These are phyloP conservation scores for Pseudocheirus occidentalis DNA, from an alignment of 2,797 vertebrate species.

Conservation along the genomic window DNA sequence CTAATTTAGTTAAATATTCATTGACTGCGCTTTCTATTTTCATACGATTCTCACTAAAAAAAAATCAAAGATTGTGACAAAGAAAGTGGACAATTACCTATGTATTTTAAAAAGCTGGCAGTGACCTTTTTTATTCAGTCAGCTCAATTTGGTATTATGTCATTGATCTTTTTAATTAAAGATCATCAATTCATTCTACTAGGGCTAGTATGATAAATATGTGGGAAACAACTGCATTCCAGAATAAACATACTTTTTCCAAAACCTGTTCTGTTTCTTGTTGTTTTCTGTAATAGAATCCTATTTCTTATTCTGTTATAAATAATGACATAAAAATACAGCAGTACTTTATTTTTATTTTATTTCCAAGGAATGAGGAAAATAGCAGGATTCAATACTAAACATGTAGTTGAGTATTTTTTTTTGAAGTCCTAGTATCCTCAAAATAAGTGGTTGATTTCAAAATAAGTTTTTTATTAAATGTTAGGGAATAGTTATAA, in stretches of 20 bases:
- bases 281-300: conserved; percentile 8
- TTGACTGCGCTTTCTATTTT: conserved; percentile 32
- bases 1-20: conserved; percentile 8
- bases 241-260: neutral
- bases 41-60: conserved; percentile 26
- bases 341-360: conserved; percentile 24
- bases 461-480: conserved; percentile 10
- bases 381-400: neutral
- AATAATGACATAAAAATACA: neutral
- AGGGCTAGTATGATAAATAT: conserved; percentile 42
- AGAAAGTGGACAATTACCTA: neutral
- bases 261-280: conserved; percentile 2
- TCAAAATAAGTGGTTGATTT: conserved; percentile 33
- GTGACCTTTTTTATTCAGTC: conserved; percentile 37
- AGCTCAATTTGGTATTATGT: conserved; percentile 28
- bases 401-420: neutral
- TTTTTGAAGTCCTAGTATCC: conserved; percentile 23
- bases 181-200: conserved; percentile 30
- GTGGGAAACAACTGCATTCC: conserved; percentile 29
- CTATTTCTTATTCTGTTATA: conserved; percentile 55
- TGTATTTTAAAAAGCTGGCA: conserved; percentile 12
- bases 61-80: neutral
- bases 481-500: conserved; percentile 1
- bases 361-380: conserved; percentile 36
- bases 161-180: conserved; percentile 39